Conservation (phyloP, 2,888 invertebrate species). For the Lasioglossum villosulum region DNA sequence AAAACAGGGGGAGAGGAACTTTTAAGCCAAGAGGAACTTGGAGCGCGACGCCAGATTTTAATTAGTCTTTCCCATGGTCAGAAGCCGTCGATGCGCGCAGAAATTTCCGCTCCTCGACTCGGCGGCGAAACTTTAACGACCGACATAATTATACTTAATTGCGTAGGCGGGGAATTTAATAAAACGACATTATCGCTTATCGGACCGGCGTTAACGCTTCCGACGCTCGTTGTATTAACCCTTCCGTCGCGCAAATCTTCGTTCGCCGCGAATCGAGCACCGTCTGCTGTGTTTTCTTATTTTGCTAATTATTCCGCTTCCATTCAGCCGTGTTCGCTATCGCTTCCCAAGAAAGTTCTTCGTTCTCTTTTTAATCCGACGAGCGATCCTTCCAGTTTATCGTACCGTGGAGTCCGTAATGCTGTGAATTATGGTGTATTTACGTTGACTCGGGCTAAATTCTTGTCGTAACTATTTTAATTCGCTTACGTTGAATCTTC, state of each 20-base stretch:
- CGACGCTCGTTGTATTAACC: not conserved
- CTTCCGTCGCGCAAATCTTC: not conserved
- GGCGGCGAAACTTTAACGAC: conserved; percentile 61
- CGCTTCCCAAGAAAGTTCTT: not conserved
- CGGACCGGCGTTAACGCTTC: conserved; percentile 23
- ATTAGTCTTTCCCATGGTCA: conserved; percentile 61
- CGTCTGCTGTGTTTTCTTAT: not conserved
- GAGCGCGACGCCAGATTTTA: conserved; percentile 61
- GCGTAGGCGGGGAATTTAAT: conserved; percentile 56
- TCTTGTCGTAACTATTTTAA: not conserved
- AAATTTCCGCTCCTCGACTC: conserved; percentile 59
- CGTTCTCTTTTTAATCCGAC: not conserved
- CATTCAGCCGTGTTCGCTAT: not conserved
- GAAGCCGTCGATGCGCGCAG: conserved; percentile 25
- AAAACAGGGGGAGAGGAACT: conserved; percentile 17
- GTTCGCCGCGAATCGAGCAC: not conserved
- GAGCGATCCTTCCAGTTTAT: not conserved
- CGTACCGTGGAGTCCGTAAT: not conserved
- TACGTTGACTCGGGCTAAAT: not conserved
- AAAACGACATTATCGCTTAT: conserved; percentile 57
- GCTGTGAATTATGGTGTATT: not conserved
- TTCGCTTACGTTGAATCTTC: too few relatives aligned
- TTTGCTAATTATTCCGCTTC: not conserved
- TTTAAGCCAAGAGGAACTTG: conserved; percentile 44
- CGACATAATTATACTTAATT: conserved; percentile 63